These are phyloP conservation scores for Electrophaes corylata DNA, from an alignment of 2,888 invertebrate species.

Conservation along the genomic window DNA sequence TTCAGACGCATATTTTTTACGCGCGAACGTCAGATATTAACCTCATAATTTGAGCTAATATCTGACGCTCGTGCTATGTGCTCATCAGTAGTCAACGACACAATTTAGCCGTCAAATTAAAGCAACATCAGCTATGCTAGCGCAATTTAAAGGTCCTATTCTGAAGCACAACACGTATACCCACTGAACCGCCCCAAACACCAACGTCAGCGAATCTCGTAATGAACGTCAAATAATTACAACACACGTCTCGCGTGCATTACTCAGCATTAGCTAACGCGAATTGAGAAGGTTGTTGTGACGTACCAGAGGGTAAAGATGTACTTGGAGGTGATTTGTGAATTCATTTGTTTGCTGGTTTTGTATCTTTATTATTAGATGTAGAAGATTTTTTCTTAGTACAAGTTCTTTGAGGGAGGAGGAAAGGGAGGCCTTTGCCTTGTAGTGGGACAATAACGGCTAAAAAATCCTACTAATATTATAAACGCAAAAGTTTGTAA, in stretches of 20 bases:
- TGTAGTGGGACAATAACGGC: too few relatives aligned
- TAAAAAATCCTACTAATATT: too few relatives aligned
- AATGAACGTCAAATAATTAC: constrained; percentile 52
- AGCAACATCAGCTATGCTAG: constrained; percentile 24
- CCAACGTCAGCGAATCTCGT: constrained; percentile 42
- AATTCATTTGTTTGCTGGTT: background rate
- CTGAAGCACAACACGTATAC: constrained; percentile 30
- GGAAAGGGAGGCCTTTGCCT: too few relatives aligned
- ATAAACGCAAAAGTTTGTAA: too few relatives aligned
- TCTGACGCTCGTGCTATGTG: too few relatives aligned
- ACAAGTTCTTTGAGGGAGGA: too few relatives aligned
- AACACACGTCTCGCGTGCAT: constrained; percentile 39
- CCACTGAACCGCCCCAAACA: constrained; percentile 19
- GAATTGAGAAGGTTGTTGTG: constrained; percentile 17
- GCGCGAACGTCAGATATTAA: too few relatives aligned
- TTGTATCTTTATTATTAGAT: background rate
- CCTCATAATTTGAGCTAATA: too few relatives aligned
- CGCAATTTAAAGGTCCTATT: constrained; percentile 30
- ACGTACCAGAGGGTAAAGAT: constrained; percentile 20
- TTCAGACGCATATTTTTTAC: too few relatives aligned
- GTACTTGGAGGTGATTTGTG: background rate
- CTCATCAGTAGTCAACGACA: constrained; percentile 7
- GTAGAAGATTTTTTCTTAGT: too few relatives aligned
- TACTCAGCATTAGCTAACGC: constrained; percentile 45
- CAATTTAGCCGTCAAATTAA: constrained; percentile 26